Evolutionary conservation across 2,113 vertebrate genomes (phyloP), one percentile per base, ranked within the genome.

Genomic region (Cyanistes caeruleus): DNA sequence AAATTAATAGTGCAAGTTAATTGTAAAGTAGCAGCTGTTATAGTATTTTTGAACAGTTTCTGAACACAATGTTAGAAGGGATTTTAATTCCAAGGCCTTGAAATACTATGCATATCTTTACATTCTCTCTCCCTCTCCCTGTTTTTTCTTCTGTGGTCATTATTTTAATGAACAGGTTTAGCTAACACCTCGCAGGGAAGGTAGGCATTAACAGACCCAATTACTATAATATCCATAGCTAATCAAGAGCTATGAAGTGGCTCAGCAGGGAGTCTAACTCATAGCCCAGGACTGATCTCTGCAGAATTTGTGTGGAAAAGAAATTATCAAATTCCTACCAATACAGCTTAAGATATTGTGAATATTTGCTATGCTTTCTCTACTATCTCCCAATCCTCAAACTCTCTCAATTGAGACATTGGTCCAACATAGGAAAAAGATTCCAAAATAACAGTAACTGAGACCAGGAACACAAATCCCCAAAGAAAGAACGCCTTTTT

Each of bases 181-280:
- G 70, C 43, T 88, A 85, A 76, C 31, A 82, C 20, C 55, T 84
- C 8, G 4, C 85, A n/a, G 70, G 79, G 62, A 96, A 90, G 41
- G 72, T 43, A 48, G 67, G 33, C 73, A 88, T 91, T 92, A 96
- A 52, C 49, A 84, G 64, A 49, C 21, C 18, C 39, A 94, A 85
- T 90, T 91, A 91, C 43, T 59, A 25, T 69, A 76, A 80, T 70
- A 92, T 69, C 78, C 49, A 79, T 48, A 79, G 55, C 77, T 92
- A 96, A 96, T 93, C 86, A 77, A 84, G 86, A 96, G 87, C 41
- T 82, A 44, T 46, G 53, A 84, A 91, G 73, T 53, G 41, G 41
- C 87, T 93, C 85, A 48, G 72, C 70, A 79, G 76, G 72, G 79
- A 94, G 60, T 74, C 79, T 67, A 87, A 80, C 39, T 73, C 53